Conservation (phyloP, 2,113 vertebrate species). For the Microtus oregoni region DNA sequence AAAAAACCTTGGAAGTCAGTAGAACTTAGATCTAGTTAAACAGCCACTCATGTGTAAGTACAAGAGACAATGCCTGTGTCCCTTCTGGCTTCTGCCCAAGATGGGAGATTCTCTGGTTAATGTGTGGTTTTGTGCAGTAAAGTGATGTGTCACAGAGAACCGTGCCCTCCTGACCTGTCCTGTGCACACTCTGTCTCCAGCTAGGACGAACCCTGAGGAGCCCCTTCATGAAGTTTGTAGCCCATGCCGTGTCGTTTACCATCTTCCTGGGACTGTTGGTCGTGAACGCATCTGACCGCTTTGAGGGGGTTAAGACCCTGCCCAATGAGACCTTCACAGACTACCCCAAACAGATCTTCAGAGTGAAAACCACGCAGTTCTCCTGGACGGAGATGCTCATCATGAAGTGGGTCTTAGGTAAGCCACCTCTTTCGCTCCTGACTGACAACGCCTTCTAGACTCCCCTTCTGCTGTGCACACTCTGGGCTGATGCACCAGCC, state of each 20-base stretch:
- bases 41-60: background rate
- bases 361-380: conserved; percentile 98
- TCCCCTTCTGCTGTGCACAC: background rate
- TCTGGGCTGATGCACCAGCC: background rate
- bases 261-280: conserved; percentile 96
- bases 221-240: conserved; percentile 99
- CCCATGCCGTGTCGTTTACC: conserved; percentile 97
- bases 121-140: background rate
- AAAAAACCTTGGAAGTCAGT: background rate
- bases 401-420: conserved; percentile 99
- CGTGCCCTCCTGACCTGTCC: background rate
- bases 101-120: background rate
- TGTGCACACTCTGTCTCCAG: conserved; percentile 85
- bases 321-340: conserved; percentile 98
- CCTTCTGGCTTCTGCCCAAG: background rate
- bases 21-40: background rate
- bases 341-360: conserved; percentile 96
- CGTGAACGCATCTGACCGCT: conserved; percentile 96
- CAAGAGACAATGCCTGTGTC: conserved; percentile 20
- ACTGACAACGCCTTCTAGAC: background rate
- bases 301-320: conserved; percentile 96
- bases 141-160: background rate
- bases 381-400: conserved; percentile 98
- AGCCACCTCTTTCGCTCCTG: conserved; percentile 77
- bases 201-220: conserved; percentile 95